phyloP scores from a whole-genome alignment of 2,888 invertebrate genomes.

The Nemurella pictetii region DNA sequence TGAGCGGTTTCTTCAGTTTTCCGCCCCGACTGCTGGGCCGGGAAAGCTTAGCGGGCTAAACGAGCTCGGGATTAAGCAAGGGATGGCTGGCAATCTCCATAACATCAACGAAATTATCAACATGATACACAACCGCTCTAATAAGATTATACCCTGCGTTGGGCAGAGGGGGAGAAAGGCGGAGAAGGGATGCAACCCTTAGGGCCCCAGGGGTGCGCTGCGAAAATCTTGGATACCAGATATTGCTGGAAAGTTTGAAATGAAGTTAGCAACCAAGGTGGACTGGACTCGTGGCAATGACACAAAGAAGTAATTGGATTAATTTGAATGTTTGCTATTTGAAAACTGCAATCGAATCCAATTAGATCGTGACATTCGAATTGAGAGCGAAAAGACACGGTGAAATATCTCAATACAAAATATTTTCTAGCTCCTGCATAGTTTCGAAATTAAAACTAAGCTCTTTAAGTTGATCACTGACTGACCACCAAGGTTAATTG shows the following conservation, averaged over 20 bases:
- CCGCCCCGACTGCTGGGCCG: not conserved
- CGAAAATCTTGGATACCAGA: not conserved
- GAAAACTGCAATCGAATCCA: not conserved
- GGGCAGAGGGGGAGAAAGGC: not conserved
- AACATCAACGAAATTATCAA: not conserved
- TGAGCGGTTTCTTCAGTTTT: not conserved
- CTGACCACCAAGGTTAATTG: not conserved
- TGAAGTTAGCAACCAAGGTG: not conserved
- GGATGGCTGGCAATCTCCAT: not conserved
- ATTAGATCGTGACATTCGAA: not conserved
- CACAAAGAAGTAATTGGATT: not conserved
- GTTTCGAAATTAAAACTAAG: not conserved
- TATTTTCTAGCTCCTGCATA: not conserved
- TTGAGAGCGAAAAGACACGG: not conserved
- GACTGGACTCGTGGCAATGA: not conserved
- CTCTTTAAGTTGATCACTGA: not conserved
- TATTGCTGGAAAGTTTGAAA: not conserved
- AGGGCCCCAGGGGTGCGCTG: not conserved
- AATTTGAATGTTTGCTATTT: not conserved
- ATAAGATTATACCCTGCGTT: not conserved
- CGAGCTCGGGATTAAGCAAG: not conserved
- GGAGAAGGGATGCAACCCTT: not conserved
- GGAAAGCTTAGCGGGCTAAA: not conserved
- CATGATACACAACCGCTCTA: not conserved
- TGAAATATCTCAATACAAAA: not conserved